Base-by-base conservation (phyloP, 2,113 vertebrate species). In the Sialia sialis region DNA sequence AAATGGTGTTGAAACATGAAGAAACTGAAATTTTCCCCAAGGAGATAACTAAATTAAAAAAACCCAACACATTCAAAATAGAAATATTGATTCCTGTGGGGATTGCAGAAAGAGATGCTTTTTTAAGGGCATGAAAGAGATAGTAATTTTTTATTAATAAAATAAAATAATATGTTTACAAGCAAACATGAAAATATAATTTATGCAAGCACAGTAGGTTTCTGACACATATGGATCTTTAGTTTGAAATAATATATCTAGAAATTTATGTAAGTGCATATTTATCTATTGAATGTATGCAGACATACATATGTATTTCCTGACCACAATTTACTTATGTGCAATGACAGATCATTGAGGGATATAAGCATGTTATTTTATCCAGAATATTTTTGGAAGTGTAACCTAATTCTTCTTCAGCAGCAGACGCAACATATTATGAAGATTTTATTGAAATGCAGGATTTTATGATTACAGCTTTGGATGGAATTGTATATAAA, bases 1-100 rank as follows among this genome's bases (percentile, higher is more conserved):
- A 30, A 46, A 10, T 48, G 46, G 14, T 52, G 82, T 72, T 66
- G 44, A 81, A 92, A 67, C 20, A 39, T 26, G 23, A 89, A 62
- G 32, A 80, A 79, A 55, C 6, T 7, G 16, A 91, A 58, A 38
- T 66, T 43, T 66, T 64, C 11, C 16, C 4, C 0, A 0, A n/a
- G 8, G 23, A 51, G 16, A 56, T 23, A 68, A 67, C 12, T n/a
- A 70, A 19, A 67, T 94, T 83, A 52, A 38, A 81, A 38, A 94
- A 80, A 66, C 4, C 15, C 4, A n/a, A n/a, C n/a, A n/a, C 60
- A 58, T 56, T 85, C 52, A 75, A 39, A 75, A 22, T 54, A 20
- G 52, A 86, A 72, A 62, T 90, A 91, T 8, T 58, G 10, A 82
- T 59, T 79, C 39, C n/a, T 77, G 15, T 41, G 51, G 4, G 15